Conservation (phyloP, 2,888 invertebrate genomes). For the Nysson spinosus region DNA sequence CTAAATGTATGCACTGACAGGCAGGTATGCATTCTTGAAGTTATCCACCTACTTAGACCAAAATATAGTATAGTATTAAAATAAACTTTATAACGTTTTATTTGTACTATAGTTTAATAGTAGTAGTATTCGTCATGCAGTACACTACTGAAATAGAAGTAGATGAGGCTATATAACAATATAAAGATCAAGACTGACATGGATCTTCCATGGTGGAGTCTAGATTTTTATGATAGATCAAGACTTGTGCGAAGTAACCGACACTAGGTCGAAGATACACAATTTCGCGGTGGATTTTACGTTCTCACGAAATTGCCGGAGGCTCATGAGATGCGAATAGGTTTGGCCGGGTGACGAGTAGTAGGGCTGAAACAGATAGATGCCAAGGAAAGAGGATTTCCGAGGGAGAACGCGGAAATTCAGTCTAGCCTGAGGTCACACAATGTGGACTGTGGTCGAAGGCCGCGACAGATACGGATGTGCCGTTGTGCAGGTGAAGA, state of each 20-base stretch:
- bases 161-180: too few relatives aligned
- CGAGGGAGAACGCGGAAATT: background rate
- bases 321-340: background rate
- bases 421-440: constrained; percentile 21
- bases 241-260: background rate
- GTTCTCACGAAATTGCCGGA: constrained; percentile 9
- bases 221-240: constrained; percentile 15
- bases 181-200: too few relatives aligned
- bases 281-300: constrained; percentile 13
- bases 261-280: background rate
- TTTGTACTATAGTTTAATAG: too few relatives aligned
- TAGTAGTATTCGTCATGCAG: too few relatives aligned
- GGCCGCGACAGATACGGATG: constrained; percentile 48
- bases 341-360: background rate
- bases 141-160: too few relatives aligned
- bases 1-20: too few relatives aligned
- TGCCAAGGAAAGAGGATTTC: constrained; percentile 4
- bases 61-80: too few relatives aligned
- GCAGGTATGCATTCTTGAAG: too few relatives aligned
- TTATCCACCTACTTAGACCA: too few relatives aligned
- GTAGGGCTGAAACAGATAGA: background rate
- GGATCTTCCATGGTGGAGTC: too few relatives aligned
- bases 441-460: constrained; percentile 29
- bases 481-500: constrained; percentile 44
- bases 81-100: too few relatives aligned